Base-by-base conservation (phyloP, 1,140 invertebrate genomes). In the Drosophila miranda region DNA sequence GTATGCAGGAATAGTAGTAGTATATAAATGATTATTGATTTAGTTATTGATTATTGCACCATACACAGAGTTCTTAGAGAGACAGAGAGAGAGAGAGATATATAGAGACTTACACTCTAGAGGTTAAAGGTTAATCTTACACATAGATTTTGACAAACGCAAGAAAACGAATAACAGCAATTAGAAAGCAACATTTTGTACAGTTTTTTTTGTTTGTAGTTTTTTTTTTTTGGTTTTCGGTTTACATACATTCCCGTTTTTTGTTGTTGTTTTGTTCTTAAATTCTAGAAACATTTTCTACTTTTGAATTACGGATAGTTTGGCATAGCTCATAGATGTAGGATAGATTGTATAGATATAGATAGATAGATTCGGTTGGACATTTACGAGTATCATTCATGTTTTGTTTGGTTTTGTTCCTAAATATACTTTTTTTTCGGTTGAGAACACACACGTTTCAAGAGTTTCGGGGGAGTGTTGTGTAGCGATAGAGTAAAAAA, bases 391-490 rank as follows among this genome's bases (percentile, higher is more conserved):
- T 28, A 56, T 26, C 28, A 6, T 26, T 46, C 30, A 74, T 54
- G 34, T 42, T 70, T 41, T 19, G 23, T 59, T 70, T 59, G 30
- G 19, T 49, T 42, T 49, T n/a, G 13, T 63, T 64, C 73, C 51
- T 60, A 73, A 73, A 43, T 21, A 16, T 42, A 26, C 46, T 11
- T 21, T 28, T 63, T 28, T 28, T 26, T 26, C 5, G 28, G 28
- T 30, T 87, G 82, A 87, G 82, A 87, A 87, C 82, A 87, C 80
- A 84, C 78, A 87, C 67, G 58, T 60, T 82, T 68, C 63, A 69
- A 56, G 63, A 69, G 50, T 14, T 4, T 13, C 9, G 34, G 34
- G 11, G 34, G 0, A 38, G 34, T 38, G 11, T 38, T 38, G 34
- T 38, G 34, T 38, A 38, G 34, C 34, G 34, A 13, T 38, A 38